Base-by-base conservation (phyloP, 2,797 vertebrate genomes). In the Neopelma chrysocephalum region DNA sequence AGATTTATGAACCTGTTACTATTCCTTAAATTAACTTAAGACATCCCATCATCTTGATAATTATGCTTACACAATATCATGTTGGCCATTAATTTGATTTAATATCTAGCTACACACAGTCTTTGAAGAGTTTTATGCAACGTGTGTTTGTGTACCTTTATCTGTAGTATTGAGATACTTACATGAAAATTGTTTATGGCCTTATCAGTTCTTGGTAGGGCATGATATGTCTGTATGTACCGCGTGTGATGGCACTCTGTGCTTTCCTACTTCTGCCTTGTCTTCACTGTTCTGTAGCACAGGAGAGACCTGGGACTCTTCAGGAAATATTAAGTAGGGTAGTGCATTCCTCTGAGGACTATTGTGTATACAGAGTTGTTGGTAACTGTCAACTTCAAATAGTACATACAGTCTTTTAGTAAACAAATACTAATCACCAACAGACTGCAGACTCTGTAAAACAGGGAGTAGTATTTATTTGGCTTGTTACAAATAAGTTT, bases 91-190 rank as follows among this genome's bases (percentile, higher is more conserved):
- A 91, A 95, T 95, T 95, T 94, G 87, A 93, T 93, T 83, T 89
- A 82, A 25, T 87, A 95, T 96, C 93, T 92, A 51, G 58, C 57
- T 91, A 60, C 57, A 75, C 68, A 25, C 2, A 4, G 72, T 32
- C 92, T 96, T 89, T 91, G 93, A 84, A 82, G 84, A 87, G 75
- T 87, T 96, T 92, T 92, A 48, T 95, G 96, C 93, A 96, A 96
- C 64, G 56, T n/a, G 29, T 11, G 0, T 84, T 96, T 29, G 64
- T 87, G 47, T 73, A 34, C 71, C 69, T 94, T 92, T 87, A 95
- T 93, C 92, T 90, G 40, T 60, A 87, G 54, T 25, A 38, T 8
- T 83, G 54, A 85, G 79, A 50, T 91, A 11, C 87, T 61, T 57
- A 79, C 31, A 53, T 57, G 26, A 93, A 92, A 82, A 91, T 61